Conservation (phyloP, 2,113 vertebrate species). For the Daubentonia madagascariensis region DNA sequence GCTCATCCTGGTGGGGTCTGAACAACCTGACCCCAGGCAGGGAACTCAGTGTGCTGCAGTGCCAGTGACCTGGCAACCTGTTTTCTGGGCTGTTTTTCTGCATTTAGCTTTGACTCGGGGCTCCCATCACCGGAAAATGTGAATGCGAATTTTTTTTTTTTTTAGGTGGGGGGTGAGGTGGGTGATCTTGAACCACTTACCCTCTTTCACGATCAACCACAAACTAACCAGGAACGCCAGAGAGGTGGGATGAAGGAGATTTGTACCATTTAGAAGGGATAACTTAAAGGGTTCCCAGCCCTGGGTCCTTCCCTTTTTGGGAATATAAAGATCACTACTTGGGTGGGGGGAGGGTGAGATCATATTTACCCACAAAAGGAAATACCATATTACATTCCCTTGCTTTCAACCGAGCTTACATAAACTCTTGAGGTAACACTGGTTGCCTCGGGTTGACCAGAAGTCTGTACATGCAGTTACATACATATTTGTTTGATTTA, state of each 20-base stretch:
- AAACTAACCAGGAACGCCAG: neutral
- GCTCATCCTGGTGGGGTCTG: neutral
- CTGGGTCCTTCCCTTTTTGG: slow-evolving; percentile 7
- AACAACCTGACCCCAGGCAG: neutral
- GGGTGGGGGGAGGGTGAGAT: neutral
- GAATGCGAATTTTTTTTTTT: neutral
- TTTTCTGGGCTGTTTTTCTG: neutral
- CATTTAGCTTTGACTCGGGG: neutral
- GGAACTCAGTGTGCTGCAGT: neutral
- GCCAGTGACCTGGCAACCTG: neutral
- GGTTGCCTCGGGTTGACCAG: neutral
- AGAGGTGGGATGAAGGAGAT: neutral
- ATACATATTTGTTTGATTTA: neutral
- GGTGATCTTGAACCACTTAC: neutral
- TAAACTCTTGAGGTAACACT: neutral
- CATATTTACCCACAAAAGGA: neutral
- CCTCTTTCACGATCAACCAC: neutral
- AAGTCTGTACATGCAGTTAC: neutral
- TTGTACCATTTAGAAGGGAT: neutral
- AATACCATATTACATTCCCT: neutral
- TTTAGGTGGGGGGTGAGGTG: neutral
- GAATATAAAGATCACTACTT: neutral
- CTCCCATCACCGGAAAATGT: neutral
- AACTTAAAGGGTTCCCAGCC: neutral
- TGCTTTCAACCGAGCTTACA: neutral